Conservation (phyloP, 2,888 invertebrate species). For the Andricus quercusramuli region DNA sequence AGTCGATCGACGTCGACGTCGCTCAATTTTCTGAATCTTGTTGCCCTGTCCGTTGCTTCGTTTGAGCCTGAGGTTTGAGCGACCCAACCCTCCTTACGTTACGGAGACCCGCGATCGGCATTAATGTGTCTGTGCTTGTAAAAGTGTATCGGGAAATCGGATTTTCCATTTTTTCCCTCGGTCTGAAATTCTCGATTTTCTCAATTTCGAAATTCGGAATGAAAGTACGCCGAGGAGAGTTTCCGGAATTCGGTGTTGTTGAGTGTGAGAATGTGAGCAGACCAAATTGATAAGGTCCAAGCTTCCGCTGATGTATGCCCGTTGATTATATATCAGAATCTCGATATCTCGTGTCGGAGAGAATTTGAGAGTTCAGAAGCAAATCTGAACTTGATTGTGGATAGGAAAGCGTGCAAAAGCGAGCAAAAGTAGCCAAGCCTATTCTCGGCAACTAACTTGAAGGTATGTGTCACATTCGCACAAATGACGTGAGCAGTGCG, state of each 20-base stretch:
- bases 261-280: background rate
- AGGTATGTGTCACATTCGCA: constrained; percentile 66
- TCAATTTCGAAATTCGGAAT: background rate
- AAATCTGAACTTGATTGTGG: background rate
- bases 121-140: constrained; percentile 58
- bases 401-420: constrained; percentile 31
- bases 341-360: background rate
- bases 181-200: background rate
- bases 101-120: constrained; percentile 64
- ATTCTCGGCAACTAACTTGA: constrained; percentile 57
- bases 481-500: constrained; percentile 62
- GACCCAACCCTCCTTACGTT: constrained; percentile 73
- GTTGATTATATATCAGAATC: background rate
- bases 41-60: constrained; percentile 6
- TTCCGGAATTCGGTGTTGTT: constrained; percentile 5
- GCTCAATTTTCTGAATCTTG: constrained; percentile 6
- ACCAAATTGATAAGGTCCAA: constrained; percentile 22
- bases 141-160: constrained; percentile 55
- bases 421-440: constrained; percentile 52
- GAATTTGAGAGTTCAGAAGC: background rate
- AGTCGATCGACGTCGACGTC: constrained; percentile 5
- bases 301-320: constrained; percentile 3
- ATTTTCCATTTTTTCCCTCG: constrained; percentile 44
- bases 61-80: constrained; percentile 20
- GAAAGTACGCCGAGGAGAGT: background rate